Evolutionary conservation across 2,113 vertebrate species (phyloP).

Genomic region (Pelobates fuscus): DNA sequence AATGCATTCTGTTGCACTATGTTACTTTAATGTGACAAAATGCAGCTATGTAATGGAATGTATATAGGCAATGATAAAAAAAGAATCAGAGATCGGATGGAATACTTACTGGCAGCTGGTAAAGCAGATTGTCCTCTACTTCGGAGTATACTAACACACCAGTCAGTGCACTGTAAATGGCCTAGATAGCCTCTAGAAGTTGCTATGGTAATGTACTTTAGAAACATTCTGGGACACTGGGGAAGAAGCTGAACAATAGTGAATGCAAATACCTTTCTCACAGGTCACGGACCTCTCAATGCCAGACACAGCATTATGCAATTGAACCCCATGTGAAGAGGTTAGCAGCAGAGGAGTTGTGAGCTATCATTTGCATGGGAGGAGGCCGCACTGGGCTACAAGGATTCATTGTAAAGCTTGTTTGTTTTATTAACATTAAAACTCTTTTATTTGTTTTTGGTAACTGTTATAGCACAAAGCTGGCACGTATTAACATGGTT

Average conservation of each 20-base stretch:
- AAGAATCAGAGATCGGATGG: background rate
- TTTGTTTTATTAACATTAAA: too few relatives aligned
- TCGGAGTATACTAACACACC: conserved; percentile 2
- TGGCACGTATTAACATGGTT: too few relatives aligned
- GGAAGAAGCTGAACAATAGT: conserved; percentile 33
- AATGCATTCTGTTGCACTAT: too few relatives aligned
- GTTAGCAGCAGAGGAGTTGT: background rate
- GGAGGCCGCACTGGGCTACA: too few relatives aligned
- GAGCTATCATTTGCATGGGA: background rate
- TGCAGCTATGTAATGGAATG: too few relatives aligned
- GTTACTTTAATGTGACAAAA: too few relatives aligned
- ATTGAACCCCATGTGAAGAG: conserved; percentile 3
- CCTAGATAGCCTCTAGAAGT: background rate
- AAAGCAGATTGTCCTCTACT: background rate
- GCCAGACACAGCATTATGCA: background rate
- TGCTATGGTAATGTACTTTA: conserved; percentile 33
- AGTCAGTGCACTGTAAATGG: conserved; percentile 7
- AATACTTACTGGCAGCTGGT: conserved; percentile 17
- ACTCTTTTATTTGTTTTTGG: too few relatives aligned
- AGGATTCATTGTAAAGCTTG: too few relatives aligned
- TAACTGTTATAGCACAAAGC: too few relatives aligned
- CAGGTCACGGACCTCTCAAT: conserved; percentile 32
- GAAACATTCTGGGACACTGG: conserved; percentile 44
- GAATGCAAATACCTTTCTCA: conserved; percentile 38
- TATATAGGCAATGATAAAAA: background rate